Conservation (phyloP, 1,140 invertebrate species). For the Anastatus disparis region DNA sequence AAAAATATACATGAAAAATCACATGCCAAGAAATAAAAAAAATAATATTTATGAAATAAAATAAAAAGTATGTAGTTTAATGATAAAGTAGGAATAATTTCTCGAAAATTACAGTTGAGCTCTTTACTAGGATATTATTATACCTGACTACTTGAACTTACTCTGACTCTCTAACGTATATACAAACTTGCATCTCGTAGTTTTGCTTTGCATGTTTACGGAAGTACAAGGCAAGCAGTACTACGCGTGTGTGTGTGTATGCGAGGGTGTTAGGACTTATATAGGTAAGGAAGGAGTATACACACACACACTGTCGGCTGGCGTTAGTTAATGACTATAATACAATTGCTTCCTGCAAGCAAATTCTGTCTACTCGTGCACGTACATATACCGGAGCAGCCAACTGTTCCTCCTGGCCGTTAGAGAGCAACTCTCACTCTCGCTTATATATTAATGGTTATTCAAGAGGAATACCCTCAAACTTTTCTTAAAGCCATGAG, state of each 20-base stretch:
- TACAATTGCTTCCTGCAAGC: constrained; percentile 46
- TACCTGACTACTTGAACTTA: constrained; percentile 16
- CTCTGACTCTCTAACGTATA: background rate
- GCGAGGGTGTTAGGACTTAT: background rate
- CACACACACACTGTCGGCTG: background rate
- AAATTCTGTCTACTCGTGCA: constrained; percentile 39
- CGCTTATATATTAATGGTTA: background rate
- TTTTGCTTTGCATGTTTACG: constrained; percentile 19
- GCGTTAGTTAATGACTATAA: constrained; percentile 41
- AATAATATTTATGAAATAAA: no score
- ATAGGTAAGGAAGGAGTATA: background rate
- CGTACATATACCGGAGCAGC: no score
- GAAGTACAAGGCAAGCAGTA: background rate
- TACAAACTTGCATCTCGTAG: background rate
- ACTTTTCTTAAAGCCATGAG: no score
- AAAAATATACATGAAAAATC: no score
- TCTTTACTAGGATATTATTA: constrained; percentile 24
- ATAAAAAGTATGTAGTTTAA: no score
- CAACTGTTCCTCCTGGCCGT: background rate
- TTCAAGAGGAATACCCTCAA: background rate
- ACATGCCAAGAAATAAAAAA: no score
- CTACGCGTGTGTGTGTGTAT: background rate
- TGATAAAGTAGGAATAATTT: no score
- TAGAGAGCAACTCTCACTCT: background rate
- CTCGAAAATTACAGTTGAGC: no score